Percentiles rank a stretch among this genome's conserved stretches.
phyloP scores from a whole-genome alignment of 2,113 vertebrate genomes.

The Clarias magur region DNA sequence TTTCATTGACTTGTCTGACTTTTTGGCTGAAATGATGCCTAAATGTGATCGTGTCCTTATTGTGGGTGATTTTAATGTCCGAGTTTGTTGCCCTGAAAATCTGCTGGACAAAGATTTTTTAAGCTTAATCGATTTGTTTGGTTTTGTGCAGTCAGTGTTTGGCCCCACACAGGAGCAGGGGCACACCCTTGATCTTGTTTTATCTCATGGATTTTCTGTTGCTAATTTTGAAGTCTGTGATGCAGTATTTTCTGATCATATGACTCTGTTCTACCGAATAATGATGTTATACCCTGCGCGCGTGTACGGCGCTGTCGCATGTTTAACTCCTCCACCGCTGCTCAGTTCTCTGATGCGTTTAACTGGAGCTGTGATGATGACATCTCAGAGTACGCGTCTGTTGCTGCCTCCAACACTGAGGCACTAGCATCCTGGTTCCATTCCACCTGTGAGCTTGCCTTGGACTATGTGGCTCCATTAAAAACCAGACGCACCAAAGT shows the following conservation, averaged over 20 bases:
- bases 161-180: constrained; percentile 1
- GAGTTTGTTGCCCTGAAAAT: background rate
- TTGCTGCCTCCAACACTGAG: no score
- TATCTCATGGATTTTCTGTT: background rate
- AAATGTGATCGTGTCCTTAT: constrained; percentile 25
- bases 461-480: no score
- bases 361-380: no score
- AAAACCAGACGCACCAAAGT: no score
- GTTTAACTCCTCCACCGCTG: no score
- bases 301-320: no score
- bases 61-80: constrained; percentile 24
- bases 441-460: no score
- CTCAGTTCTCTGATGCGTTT: no score
- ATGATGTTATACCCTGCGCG: no score
- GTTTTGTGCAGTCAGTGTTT: background rate
- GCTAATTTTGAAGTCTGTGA: background rate
- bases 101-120: constrained; percentile 22
- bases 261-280: background rate
- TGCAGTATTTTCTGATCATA: constrained; percentile 30
- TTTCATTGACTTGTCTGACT: constrained; percentile 18
- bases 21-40: background rate
- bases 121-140: constrained; percentile 30
- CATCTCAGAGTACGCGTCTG: no score
- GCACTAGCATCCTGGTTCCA: no score
- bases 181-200: constrained; percentile 18